Base-by-base conservation (phyloP, 2,113 vertebrate species). In the Echinops telfairi region DNA sequence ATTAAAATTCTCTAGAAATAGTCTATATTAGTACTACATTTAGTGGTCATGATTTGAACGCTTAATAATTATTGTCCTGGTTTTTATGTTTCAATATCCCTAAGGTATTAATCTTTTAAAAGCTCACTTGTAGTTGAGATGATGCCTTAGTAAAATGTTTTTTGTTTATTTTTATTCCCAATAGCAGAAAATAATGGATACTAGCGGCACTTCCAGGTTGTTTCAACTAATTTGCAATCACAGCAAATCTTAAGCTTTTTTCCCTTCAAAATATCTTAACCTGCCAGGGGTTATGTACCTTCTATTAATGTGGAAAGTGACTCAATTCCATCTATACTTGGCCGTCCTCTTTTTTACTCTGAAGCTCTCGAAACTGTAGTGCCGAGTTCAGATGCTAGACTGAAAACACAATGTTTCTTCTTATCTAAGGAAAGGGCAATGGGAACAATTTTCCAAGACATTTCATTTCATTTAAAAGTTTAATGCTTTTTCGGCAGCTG, bases 51-150 rank as follows among this genome's bases (percentile, higher is more conserved):
- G 80, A 33, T 53, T 71, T 92, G 33, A 77, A 64, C 93, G 79
- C 23, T 84, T 84, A 92, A 81, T 91, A 80, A 82, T 93, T 66
- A 92, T 87, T 92, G 27, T 58, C 78, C 60, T 64, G 57, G 10
- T 23, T 53, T 53, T 94, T 94, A 64, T 78, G 92, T 94, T 96
- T 94, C n/a, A 91, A 88, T 89, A 93, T 82, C 80, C 73, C n/a
- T 53, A 25, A 40, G 78, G 82, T 82, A 62, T 89, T 91, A 83
- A 90, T 92, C 84, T 89, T 94, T 92, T 83, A 36, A 93, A 96
- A 92, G 86, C n/a, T 93, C 80, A 90, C 43, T 84, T 75, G 29
- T n/a, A 73, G 64, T 92, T 89, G 31, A 94, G 60, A 90, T 84
- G 81, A 94, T 77, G 57, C 60, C 73, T 94, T 92, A 91, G 43